Evolutionary conservation across 2,113 vertebrate genomes (phyloP), one percentile per base, ranked within the genome.

Genomic region (Plecotus auritus): DNA sequence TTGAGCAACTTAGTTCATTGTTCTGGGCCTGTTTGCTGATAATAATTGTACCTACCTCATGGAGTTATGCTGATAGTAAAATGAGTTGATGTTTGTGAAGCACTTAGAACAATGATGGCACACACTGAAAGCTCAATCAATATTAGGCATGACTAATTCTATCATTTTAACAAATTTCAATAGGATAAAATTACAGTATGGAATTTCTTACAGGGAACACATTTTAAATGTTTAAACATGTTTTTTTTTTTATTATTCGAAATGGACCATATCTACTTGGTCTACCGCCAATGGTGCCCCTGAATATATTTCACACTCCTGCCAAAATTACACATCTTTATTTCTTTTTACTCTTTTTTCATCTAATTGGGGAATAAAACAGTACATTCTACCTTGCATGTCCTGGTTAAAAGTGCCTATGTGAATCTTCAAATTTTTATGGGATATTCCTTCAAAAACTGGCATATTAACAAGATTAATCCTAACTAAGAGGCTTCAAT

Each of bases 401-500:
- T 88, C 32, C 11, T 89, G 40, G 17, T 86, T 91, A 22, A 30
- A 95, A 20, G 3, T 56, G 40, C 72, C 26, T 64, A 69, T 59
- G 9, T 87, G 54, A 6, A 89, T 17, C 20, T 84, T 91, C 85
- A 83, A 94, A 86, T 22, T 89, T 89, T 78, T 74, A 70, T 74
- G n/a, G 4, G 32, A 69, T 88, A 88, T 77, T 82, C 35, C 40
- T 96, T 78, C 56, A 74, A 91, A 77, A 89, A 56, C 61, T 73
- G 23, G 49, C 20, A 91, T 77, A 70, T 94, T 97, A 37, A 96
- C 61, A 93, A 77, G 67, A 94, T 72, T 96, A 91, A 91, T 97
- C 54, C 12, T 35, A 28, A 23, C 22, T 7, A 88, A 91, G 83
- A 91, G 42, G 23, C 22, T 97, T 85, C 90, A 82, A 28, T 88